phyloP scores from a whole-genome alignment of 2,113 vertebrate species.

The Dryoscopus gambensis region DNA sequence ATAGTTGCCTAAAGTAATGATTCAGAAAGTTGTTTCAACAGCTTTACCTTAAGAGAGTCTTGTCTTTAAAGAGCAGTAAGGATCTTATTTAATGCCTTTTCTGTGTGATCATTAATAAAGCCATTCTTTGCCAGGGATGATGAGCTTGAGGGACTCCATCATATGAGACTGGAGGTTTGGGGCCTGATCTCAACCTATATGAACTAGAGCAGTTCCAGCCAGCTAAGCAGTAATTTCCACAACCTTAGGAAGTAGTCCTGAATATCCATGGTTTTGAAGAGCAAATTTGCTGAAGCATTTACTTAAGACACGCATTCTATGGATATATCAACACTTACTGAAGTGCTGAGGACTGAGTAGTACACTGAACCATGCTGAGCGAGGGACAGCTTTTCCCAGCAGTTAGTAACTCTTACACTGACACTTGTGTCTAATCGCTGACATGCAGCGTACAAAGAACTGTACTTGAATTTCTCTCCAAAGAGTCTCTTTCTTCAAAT shows the following conservation, averaged over 20 bases:
- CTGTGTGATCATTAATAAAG: not conserved
- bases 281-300: not conserved
- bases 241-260: not conserved
- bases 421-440: not conserved
- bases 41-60: not conserved
- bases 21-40: slow-evolving; percentile 2
- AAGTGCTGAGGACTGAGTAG: not conserved
- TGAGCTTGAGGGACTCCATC: not conserved
- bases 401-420: not conserved
- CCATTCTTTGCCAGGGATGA: not conserved
- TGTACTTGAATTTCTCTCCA: not conserved
- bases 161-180: not conserved
- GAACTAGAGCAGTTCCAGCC: not conserved
- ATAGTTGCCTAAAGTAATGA: not conserved
- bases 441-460: not conserved
- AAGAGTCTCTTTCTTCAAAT: not conserved
- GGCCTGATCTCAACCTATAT: not conserved
- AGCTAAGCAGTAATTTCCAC: not conserved
- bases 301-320: not conserved
- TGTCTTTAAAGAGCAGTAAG: not conserved
- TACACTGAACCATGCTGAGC: not conserved
- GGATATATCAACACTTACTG: not conserved
- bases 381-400: not conserved
- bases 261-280: not conserved
- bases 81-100: not conserved